Conservation (phyloP, 2,797 vertebrate species). For the Masticophis lateralis region DNA sequence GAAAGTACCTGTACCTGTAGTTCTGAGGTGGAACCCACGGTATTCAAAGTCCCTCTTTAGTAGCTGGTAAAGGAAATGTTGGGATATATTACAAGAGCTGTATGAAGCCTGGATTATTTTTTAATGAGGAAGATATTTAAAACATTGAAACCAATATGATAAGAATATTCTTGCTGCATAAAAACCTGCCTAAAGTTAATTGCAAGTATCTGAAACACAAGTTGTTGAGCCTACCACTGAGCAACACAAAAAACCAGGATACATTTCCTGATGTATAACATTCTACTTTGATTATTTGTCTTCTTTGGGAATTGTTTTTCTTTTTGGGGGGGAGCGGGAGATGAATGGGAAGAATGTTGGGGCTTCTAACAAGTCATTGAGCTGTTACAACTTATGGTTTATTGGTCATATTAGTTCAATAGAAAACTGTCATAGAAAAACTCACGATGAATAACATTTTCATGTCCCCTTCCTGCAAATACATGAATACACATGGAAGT, state of each 20-base stretch:
- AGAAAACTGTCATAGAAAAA: background rate
- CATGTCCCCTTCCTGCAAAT: background rate
- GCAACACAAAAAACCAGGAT: background rate
- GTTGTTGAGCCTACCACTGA: background rate
- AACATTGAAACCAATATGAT: background rate
- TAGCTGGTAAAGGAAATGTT: constrained; percentile 1
- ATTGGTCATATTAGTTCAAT: background rate
- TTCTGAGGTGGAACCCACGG: accelerated
- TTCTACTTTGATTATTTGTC: background rate
- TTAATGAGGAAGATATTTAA: constrained; percentile 13
- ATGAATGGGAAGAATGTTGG: background rate
- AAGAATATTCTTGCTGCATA: background rate
- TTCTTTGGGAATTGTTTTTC: background rate
- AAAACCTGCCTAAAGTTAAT: background rate
- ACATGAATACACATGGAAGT: background rate
- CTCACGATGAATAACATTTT: background rate
- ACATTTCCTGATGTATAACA: background rate
- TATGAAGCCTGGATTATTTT: background rate
- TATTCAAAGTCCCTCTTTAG: background rate
- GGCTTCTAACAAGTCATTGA: background rate
- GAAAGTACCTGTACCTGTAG: background rate
- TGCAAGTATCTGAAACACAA: background rate
- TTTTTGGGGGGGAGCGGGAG: background rate
- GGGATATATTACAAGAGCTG: background rate
- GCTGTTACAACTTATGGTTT: background rate